Evolutionary conservation across 2,797 vertebrate genomes (phyloP), one percentile per base, ranked within the genome.

Genomic region (Karalla daura): DNA sequence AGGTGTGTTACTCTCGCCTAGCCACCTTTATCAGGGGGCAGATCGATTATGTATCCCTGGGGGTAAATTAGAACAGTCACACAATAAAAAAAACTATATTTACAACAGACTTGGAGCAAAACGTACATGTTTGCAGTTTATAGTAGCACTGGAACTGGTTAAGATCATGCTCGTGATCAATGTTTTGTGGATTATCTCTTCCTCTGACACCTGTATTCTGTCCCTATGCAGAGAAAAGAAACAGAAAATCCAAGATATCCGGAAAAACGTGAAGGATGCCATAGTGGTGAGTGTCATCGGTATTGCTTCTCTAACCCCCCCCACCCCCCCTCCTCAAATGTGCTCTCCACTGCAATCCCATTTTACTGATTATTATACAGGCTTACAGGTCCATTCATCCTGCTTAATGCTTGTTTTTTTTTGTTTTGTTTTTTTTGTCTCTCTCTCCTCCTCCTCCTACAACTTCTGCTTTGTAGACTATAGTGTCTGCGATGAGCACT

Each of bases 231-330:
- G 98, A 93, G 98, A 99, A 94, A 99, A 99, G 94, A 98, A 98
- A 93, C 96, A 98, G 95, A 99, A 99, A 95, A 98, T 99, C 87
- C 95, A 96, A 94, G 98, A 99, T 93, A 99, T 99, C 92, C 95
- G 97, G 92, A 98, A 98, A 96, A 99, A 99, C 89, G 97, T 99
- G 90, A 99, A 98, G 95, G 98, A 99, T 94, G 98, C 98, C 74
- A 99, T 99, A 90, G 97, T 99, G 97, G 98, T 99, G 93, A 97
- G 97, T 91, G 83, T 84, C 14, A 63, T 81, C 32, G 72, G 71
- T 54, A 23, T 63, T 36, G 10, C 37, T 47, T 35, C 27, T 30
- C 39, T 40, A 60, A 63, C 62, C 44, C 47, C 54, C 56, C 76
- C 49, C 53, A 20, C 50, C 51, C 56, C 70, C 56, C 66, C 63